Evolutionary conservation across 1,140 invertebrate species (phyloP), one percentile per base, ranked within the genome.

Genomic region (Drosophila nasuta): DNA sequence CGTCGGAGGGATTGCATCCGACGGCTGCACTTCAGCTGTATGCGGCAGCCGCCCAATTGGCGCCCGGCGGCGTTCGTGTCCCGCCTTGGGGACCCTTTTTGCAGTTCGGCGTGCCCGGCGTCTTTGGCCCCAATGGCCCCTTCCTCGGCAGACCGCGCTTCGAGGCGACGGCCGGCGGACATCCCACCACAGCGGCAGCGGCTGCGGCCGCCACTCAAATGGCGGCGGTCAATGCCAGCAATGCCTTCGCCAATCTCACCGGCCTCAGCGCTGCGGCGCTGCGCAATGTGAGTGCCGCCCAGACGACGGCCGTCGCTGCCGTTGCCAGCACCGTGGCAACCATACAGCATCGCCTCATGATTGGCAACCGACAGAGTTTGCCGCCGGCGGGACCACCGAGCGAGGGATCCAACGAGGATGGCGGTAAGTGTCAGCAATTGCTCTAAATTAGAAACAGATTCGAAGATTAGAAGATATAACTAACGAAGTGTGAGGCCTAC

Each of bases 321-420:
- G 91, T 91, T 2, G 85, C 85, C 60, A 89, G 77, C 58, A 92
- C 91, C 0, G 85, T 92, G 43, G 91, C 87, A 10, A 92, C 90
- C 35, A 92, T 92, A 43, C 91, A 92, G 64, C 92, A 92, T 63
- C 91, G 91, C 1, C 78, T 92, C 33, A 82, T 92, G 83, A 92
- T 91, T 13, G 89, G 88, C 51, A 92, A 92, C 70, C 82, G 92
- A 33, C 91, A 92, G 65, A 91, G 78, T 38, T 57, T 91, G 70
- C 81, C 83, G 66, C 91, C 90, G 64, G 88, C 90, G 28, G 92
- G 92, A 25, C 92, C 94, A 60, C 94, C 94, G n/a, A 94, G 94
- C 66, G 94, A 94, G 60, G 94, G 94, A 68, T 94, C 94, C 20
- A 94, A 94, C 71, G 94, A 94, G 73, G 94, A 94, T 82, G 93